Conservation (phyloP, 35 echinoderm and acorn worm genomes). For the Strongylocentrotus purpuratus region DNA sequence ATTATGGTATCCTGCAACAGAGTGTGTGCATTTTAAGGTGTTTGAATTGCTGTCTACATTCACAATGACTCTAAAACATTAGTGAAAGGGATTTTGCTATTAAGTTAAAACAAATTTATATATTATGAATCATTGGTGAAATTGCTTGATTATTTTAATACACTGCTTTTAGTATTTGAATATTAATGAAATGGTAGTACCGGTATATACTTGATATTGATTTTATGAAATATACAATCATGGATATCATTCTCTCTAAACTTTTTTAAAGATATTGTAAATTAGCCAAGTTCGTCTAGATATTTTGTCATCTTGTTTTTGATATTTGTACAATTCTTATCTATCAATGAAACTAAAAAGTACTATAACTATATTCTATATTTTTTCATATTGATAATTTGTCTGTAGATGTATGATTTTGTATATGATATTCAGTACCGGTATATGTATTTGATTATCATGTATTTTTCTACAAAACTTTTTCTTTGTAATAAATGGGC, state of each 20-base stretch:
- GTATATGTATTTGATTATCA: background rate
- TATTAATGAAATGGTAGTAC: too few species aligned
- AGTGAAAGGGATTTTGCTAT: too few species aligned
- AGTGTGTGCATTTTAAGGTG: too few species aligned
- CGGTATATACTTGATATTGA: background rate
- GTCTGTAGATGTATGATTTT: background rate
- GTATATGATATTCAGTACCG: background rate
- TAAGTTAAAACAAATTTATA: too few species aligned
- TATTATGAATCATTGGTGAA: too few species aligned
- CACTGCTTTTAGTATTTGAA: too few species aligned
- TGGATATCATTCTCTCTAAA: background rate
- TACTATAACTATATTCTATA: background rate
- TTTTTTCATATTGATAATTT: background rate
- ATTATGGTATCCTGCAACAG: too few species aligned
- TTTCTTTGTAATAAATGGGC: background rate
- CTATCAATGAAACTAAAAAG: background rate
- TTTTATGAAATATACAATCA: background rate
- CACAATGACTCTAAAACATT: too few species aligned
- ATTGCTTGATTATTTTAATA: too few species aligned
- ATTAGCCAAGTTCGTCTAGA: background rate
- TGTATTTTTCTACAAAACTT: background rate
- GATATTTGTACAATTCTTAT: background rate
- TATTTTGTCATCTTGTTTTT: background rate
- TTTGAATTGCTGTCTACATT: too few species aligned
- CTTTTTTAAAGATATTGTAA: background rate